Evolutionary conservation across 2,113 vertebrate species (phyloP), one percentile per base, ranked within the genome.

Genomic region (Scytalopus superciliaris): DNA sequence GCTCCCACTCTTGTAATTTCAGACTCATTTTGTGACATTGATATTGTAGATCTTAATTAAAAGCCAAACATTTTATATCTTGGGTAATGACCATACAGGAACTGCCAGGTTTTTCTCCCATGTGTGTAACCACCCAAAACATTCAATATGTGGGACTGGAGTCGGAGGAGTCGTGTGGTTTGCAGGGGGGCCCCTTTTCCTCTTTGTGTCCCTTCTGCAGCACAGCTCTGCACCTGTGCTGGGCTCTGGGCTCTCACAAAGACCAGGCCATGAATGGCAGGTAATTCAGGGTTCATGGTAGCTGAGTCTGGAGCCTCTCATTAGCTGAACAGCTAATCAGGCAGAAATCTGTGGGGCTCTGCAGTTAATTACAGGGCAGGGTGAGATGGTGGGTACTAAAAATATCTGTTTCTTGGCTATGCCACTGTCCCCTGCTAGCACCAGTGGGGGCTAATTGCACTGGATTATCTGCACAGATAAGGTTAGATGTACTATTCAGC

Each of bases 1-100:
- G 90, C 84, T 91, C 82, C 84, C 31, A 56, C 84, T 97, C 78
- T 94, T 96, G 93, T 84, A 97, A 95, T 96, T 96, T 97, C 96
- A 97, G 96, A 87, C 87, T 93, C 37, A 83, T 97, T 97, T 96
- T 91, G 95, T 97, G 94, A 90, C 91, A 96, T 73, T 28, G 94
- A 97, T 96, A 97, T 89, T 66, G 88, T 96, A 92, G 88, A 91
- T 94, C 93, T 97, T 97, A 97, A 97, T 96, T 95, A 97, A 97
- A 94, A 56, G 59, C 74, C 91, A 82, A 93, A 82, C 87, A 75
- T 96, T 97, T 97, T 96, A 91, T 96, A 95, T 94, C 87, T 96
- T 83, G 87, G 74, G 76, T 96, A 97, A 94, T 97, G 96, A 96
- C 95, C 88, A 70, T 96, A 97, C 50, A 96, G 94, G 93, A 96